Evolutionary conservation across 1,140 invertebrate genomes (phyloP).

Genomic region (Limonius californicus): DNA sequence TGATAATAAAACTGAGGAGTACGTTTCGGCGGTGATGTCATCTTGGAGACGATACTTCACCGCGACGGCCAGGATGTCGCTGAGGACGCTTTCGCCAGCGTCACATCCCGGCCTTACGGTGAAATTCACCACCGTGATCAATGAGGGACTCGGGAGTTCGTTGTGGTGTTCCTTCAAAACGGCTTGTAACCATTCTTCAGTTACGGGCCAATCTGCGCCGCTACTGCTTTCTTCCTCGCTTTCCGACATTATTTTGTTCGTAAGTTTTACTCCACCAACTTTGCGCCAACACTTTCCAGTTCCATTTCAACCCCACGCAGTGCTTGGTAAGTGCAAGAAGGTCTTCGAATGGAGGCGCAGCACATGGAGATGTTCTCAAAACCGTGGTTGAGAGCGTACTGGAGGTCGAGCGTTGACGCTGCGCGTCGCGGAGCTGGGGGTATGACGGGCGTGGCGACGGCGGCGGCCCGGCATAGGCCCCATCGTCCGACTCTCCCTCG

Average conservation of each 20-base stretch:
- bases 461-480: conserved; percentile 20
- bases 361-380: background rate
- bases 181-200: conserved; percentile 57
- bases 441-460: conserved; percentile 18
- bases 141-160: conserved; percentile 37
- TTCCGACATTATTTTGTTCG: conserved; percentile 49
- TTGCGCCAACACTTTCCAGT: conserved; percentile 4
- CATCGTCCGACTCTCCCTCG: conserved; percentile 1
- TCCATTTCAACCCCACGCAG: conserved; percentile 4
- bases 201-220: conserved; percentile 52
- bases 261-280: too few species aligned
- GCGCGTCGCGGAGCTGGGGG: background rate
- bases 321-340: too few species aligned
- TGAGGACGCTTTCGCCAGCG: conserved; percentile 57
- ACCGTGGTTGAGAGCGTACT: background rate
- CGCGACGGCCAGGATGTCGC: conserved; percentile 58
- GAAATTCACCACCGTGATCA: conserved; percentile 51
- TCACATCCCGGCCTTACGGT: conserved; percentile 52
- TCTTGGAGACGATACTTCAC: conserved; percentile 51
- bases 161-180: conserved; percentile 55
- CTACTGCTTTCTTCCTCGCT: conserved; percentile 51
- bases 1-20: conserved; percentile 63
- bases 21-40: conserved; percentile 31
- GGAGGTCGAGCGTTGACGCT: background rate
- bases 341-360: too few species aligned